A percentile compares a stretch with the other conserved stretches of the same genome.
These are phyloP conservation scores for Andrena haemorrhoa DNA, from an alignment of 2,888 invertebrate species.

Conservation along the genomic window DNA sequence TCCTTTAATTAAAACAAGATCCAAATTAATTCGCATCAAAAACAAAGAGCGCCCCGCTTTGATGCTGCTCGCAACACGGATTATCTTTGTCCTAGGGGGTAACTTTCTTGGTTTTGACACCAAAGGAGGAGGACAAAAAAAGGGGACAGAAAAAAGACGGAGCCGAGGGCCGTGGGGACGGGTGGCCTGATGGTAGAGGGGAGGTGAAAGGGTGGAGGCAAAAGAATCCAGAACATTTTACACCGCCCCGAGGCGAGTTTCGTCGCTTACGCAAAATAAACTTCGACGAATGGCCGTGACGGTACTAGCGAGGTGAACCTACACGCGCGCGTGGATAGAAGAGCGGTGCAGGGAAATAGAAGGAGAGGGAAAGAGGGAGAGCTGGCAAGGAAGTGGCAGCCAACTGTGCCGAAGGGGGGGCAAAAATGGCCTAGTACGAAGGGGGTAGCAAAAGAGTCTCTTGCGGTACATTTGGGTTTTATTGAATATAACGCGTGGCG, in stretches of 20 bases:
- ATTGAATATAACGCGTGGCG: slow-evolving; percentile 79
- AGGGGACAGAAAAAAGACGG: background rate
- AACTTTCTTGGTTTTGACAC: slow-evolving; percentile 55
- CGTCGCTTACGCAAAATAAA: slow-evolving; percentile 75
- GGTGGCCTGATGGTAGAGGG: background rate
- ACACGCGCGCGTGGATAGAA: background rate
- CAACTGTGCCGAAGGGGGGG: slow-evolving; percentile 14
- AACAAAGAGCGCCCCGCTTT: slow-evolving; percentile 60
- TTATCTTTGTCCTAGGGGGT: slow-evolving; percentile 64
- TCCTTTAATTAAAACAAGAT: slow-evolving; percentile 66
- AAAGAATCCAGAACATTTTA: slow-evolving; percentile 67
- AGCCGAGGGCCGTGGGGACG: slow-evolving; percentile 3
- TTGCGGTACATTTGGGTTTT: slow-evolving; percentile 80
- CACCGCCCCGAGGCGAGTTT: slow-evolving; percentile 59
- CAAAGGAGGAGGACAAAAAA: slow-evolving; percentile 56
- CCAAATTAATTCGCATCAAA: slow-evolving; percentile 68
- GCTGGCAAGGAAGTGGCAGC: slow-evolving; percentile 31
- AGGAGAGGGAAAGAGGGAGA: background rate
- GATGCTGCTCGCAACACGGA: slow-evolving; percentile 58
- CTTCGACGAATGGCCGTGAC: slow-evolving; percentile 67
- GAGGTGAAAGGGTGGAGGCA: slow-evolving; percentile 35
- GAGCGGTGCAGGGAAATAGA: background rate
- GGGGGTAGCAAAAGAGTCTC: slow-evolving; percentile 73
- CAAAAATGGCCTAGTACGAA: slow-evolving; percentile 64
- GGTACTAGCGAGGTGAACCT: slow-evolving; percentile 30